Evolutionary conservation across 2,888 invertebrate genomes (phyloP), one percentile per base, ranked within the genome.

Genomic region (Oligia latruncula): DNA sequence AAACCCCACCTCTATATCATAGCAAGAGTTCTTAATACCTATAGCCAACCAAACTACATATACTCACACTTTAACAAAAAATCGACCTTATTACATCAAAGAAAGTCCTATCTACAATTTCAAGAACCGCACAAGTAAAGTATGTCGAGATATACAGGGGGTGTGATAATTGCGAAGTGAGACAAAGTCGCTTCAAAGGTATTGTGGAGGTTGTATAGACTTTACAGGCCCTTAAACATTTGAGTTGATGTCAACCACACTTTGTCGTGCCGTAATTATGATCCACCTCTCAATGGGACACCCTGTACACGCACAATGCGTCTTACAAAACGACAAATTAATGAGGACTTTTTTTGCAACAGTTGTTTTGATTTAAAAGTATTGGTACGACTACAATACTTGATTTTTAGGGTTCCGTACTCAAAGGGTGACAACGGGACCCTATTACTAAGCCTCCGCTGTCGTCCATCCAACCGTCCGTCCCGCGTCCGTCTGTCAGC

Each of bases 161-260:
- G 96, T 95, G 96, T 96, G 92, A 95, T 96, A 96, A 96, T 96
- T 96, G 94, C 94, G 91, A 92, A 93, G 93, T 92, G 96, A 96
- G 95, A 96, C 96, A 96, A 96, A 96, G 96, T 96, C 94, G 92
- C 91, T 91, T 95, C 96, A 95, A 95, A 96, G 94, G 94, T 85
- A 96, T 96, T 96, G 96, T 96, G 92, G 91, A 93, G 89, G 92
- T 93, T 95, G 93, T 95, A 95, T 94, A 93, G 93, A 94, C 92
- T 92, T 94, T 92, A 95, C 95, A 95, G 95, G 89, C 94, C 92
- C 96, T 96, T 96, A 95, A 96, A 93, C 95, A 94, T 93, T 95
- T 90, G 93, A 96, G 96, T 94, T 91, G 94, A 92, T 91, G 93
- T 93, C 94, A 94, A 92, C 93, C 93, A 90, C 93, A 94, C 94